Conservation (phyloP, 1,140 invertebrate species). For the Homalodisca vitripennis region DNA sequence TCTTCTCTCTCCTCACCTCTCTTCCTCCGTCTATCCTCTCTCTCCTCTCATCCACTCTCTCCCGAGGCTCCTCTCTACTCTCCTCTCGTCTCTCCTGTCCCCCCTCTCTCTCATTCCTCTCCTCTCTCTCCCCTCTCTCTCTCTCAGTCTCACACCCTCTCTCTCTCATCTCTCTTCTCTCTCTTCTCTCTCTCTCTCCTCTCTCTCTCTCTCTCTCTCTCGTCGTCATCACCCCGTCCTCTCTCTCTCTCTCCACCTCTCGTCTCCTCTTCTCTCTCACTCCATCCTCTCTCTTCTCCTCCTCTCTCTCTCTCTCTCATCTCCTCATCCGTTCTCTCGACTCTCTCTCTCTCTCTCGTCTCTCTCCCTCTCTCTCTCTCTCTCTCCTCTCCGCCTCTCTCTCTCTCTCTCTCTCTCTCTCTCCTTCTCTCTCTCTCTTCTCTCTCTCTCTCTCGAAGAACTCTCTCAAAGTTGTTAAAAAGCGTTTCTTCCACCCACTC, state of each 20-base stretch:
- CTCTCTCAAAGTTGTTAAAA: no score
- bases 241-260: background rate
- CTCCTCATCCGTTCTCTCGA: background rate
- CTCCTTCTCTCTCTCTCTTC: background rate
- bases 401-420: background rate
- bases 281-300: background rate
- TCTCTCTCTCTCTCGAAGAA: background rate
- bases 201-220: conserved; percentile 4
- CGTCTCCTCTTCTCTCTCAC: no score
- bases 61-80: background rate
- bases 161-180: no score
- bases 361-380: no score
- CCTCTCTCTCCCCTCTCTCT: background rate
- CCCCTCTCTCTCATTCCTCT: background rate
- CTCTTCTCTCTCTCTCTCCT: background rate
- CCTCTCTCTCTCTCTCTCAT: no score
- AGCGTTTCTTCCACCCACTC: no score
- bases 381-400: no score
- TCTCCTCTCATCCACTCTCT: conserved; percentile 8
- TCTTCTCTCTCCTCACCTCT: conserved; percentile 12
- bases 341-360: conserved; percentile 15
- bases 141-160: background rate
- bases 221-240: background rate
- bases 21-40: conserved; percentile 6
- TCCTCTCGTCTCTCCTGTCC: background rate